A percentile compares a stretch with the other conserved stretches of the same genome.
Conservation (phyloP, 1,140 invertebrate species). For the Drosophila asahinai region DNA sequence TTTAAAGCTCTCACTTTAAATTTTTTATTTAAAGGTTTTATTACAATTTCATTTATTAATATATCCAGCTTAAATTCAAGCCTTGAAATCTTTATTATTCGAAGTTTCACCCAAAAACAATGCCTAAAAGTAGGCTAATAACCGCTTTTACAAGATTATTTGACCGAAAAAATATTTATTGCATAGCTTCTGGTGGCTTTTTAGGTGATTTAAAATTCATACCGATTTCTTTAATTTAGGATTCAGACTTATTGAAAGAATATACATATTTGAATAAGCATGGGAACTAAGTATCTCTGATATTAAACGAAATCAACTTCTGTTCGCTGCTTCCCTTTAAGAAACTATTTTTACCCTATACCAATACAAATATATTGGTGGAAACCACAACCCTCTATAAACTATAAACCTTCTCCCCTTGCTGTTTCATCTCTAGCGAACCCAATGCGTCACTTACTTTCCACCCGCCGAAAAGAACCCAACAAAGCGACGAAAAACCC, state of each 20-base stretch:
- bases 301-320: constrained; percentile 1
- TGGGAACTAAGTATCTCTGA: not conserved
- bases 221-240: not conserved
- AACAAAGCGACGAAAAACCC: constrained; percentile 20
- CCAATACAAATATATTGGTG: not conserved
- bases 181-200: not conserved
- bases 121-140: not conserved
- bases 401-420: not conserved
- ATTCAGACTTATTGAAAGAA: not conserved
- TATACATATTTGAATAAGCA: not conserved
- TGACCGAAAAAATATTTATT: not conserved
- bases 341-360: not conserved
- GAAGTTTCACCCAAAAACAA: too few relatives aligned
- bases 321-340: not conserved
- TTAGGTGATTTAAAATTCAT: not conserved
- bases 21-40: too few relatives aligned
- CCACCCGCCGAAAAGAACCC: not conserved
- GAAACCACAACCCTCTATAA: not conserved
- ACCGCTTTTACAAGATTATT: too few relatives aligned
- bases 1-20: too few relatives aligned
- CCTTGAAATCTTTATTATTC: too few relatives aligned
- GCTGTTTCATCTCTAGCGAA: constrained; percentile 3
- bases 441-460: constrained; percentile 48
- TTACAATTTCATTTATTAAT: too few relatives aligned
- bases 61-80: too few relatives aligned